Conservation (phyloP, 2,797 vertebrate species). For the Peromyscus melanophrys region DNA sequence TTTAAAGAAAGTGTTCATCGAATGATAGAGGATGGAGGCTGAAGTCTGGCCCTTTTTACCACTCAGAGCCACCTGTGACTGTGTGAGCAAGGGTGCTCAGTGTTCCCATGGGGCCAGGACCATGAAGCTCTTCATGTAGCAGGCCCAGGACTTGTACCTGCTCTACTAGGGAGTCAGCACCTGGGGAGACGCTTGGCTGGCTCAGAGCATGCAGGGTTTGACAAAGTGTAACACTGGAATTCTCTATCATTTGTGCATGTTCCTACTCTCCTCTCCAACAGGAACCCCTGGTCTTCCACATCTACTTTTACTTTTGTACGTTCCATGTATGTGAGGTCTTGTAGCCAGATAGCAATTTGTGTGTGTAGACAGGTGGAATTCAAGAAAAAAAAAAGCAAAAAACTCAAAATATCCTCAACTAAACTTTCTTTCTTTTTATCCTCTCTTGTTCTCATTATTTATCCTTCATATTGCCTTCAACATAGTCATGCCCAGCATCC, state of each 20-base stretch:
- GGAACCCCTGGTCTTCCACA: neutral
- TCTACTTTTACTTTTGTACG: neutral
- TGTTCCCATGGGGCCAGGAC: slow-evolving; percentile 61
- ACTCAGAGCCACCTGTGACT: slow-evolving; percentile 69
- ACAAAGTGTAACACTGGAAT: neutral
- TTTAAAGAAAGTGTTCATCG: neutral
- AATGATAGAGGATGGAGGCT: slow-evolving; percentile 62
- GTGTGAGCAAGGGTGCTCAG: slow-evolving; percentile 76
- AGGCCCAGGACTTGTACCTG: slow-evolving; percentile 73
- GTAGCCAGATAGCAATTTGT: neutral
- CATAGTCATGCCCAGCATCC: neutral
- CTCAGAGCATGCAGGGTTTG: too few species aligned
- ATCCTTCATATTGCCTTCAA: neutral
- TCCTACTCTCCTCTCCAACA: neutral
- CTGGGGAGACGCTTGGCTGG: slow-evolving; percentile 1
- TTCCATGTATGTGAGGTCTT: neutral
- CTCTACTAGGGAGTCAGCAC: neutral
- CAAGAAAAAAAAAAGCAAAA: neutral
- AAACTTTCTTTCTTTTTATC: neutral
- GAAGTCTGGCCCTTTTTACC: neutral
- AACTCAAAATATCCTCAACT: too few species aligned
- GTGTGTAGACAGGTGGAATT: neutral
- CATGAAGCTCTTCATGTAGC: slow-evolving; percentile 81
- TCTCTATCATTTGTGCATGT: neutral
- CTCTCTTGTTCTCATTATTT: neutral